phyloP scores from a whole-genome alignment of 2,888 invertebrate species.

The Drosophila greeni region DNA sequence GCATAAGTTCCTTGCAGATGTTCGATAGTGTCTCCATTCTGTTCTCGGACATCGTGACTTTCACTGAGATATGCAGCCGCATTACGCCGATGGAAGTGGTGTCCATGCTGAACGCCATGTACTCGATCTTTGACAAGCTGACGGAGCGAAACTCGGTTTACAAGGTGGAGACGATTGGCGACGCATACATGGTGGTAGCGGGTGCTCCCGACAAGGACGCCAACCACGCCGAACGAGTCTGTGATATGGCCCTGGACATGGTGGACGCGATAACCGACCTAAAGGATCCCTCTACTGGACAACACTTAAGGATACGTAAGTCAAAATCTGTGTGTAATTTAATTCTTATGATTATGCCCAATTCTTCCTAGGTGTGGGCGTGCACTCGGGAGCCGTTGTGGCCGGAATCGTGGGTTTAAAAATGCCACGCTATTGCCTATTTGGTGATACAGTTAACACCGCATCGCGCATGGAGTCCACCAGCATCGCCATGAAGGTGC shows the following conservation, averaged over 20 bases:
- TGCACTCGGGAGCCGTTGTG: conserved; percentile 94
- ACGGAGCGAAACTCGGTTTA: conserved; percentile 96
- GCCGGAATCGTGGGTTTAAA: conserved; percentile 96
- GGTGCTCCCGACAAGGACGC: conserved; percentile 94
- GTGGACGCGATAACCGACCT: conserved; percentile 93
- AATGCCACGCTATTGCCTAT: conserved; percentile 86
- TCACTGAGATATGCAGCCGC: conserved; percentile 97
- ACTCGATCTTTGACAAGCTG: conserved; percentile 96
- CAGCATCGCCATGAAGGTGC: conserved; percentile 94
- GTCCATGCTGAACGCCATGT: conserved; percentile 97
- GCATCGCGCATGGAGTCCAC: conserved; percentile 96
- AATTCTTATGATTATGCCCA: neutral
- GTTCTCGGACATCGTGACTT: conserved; percentile 98
- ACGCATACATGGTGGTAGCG: conserved; percentile 98
- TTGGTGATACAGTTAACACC: conserved; percentile 94
- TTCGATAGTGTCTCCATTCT: conserved; percentile 97
- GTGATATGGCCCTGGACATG: conserved; percentile 98
- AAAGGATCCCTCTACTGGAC: conserved; percentile 94
- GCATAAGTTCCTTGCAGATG: conserved; percentile 84
- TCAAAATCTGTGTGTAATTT: neutral
- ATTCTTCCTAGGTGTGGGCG: conserved; percentile 82
- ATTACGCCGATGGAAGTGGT: conserved; percentile 99
- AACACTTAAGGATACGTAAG: conserved; percentile 87
- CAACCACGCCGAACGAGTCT: conserved; percentile 94
- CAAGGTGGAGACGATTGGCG: conserved; percentile 99